Evolutionary conservation across 2,797 vertebrate genomes (phyloP).

Genomic region (Rhynchonycteris naso): DNA sequence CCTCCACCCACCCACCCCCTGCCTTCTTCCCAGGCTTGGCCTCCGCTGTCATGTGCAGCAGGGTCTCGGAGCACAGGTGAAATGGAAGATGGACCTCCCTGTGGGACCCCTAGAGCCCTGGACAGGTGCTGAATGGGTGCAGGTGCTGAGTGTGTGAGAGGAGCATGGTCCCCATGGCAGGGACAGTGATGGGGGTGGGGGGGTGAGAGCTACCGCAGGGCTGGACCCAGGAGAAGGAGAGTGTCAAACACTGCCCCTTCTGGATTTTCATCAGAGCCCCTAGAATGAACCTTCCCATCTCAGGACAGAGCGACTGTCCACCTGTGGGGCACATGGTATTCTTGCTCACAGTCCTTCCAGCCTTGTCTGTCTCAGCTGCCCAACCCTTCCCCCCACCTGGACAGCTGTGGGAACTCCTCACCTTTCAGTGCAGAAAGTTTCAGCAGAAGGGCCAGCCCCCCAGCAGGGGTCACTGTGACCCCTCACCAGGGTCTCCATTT

Average conservation of each 20-base stretch:
- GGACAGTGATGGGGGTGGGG: neutral
- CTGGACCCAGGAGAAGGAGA: neutral
- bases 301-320: neutral
- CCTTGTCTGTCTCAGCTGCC: neutral
- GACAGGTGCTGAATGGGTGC: neutral
- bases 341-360: neutral
- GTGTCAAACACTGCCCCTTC: neutral
- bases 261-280: neutral
- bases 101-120: neutral
- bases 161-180: neutral
- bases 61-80: neutral
- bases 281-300: neutral
- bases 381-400: rapidly evolving
- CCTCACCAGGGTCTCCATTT: neutral
- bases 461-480: neutral
- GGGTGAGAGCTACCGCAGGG: neutral
- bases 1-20: no score
- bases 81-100: neutral
- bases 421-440: neutral
- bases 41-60: neutral
- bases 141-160: neutral
- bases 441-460: neutral
- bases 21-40: neutral
- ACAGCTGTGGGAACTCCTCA: neutral
- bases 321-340: rapidly evolving